A percentile compares a stretch with the other conserved stretches of the same genome.
Evolutionary conservation across 2,888 invertebrate species (phyloP).

Genomic region (Agrochola lota): DNA sequence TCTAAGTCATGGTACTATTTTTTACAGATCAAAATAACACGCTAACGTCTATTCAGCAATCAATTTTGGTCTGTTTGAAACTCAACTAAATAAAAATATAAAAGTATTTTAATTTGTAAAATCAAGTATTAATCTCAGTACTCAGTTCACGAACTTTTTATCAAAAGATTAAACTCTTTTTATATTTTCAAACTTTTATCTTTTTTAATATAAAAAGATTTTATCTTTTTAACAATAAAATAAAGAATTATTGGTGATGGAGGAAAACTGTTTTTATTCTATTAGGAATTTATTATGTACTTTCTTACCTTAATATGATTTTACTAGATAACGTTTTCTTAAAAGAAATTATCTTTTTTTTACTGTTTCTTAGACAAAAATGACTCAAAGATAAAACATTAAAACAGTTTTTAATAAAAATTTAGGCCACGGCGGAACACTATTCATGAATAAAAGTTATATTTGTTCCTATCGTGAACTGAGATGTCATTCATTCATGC

Average conservation of each 20-base stretch:
- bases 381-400: background rate
- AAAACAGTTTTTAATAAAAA: background rate
- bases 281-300: slow-evolving; percentile 16
- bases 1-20: slow-evolving; percentile 64
- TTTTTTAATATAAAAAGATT: slow-evolving; percentile 21
- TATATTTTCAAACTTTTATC: background rate
- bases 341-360: background rate
- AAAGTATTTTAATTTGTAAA: slow-evolving; percentile 34
- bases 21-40: slow-evolving; percentile 60
- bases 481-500: slow-evolving; percentile 43
- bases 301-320: slow-evolving; percentile 8
- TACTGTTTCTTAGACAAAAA: background rate
- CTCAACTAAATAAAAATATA: slow-evolving; percentile 30
- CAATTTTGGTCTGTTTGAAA: slow-evolving; percentile 61
- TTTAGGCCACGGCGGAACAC: slow-evolving; percentile 48
- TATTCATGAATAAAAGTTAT: slow-evolving; percentile 5
- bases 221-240: slow-evolving; percentile 7
- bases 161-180: slow-evolving; percentile 12
- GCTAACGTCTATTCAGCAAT: slow-evolving; percentile 47
- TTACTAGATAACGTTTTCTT: background rate
- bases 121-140: slow-evolving; percentile 46
- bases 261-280: slow-evolving; percentile 4
- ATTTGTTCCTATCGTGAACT: slow-evolving; percentile 39
- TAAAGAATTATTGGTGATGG: background rate
- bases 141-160: slow-evolving; percentile 55